Evolutionary conservation across 2,888 invertebrate species (phyloP).

Genomic region (Microchrysa polita): DNA sequence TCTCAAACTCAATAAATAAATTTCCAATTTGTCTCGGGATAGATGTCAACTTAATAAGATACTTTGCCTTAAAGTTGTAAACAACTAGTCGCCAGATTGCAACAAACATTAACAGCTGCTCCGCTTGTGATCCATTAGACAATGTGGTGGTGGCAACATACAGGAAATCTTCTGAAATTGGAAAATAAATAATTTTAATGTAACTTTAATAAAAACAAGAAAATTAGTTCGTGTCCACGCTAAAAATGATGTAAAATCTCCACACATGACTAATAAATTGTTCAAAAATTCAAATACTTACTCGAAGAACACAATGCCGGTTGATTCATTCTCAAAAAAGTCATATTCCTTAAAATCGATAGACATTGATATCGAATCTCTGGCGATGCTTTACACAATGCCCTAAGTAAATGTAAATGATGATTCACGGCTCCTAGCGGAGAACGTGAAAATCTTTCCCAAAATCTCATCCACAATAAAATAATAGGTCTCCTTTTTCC

Average conservation of each 20-base stretch:
- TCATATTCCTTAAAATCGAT: constrained; percentile 61
- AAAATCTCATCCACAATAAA: constrained; percentile 59
- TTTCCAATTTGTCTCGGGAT: constrained; percentile 55
- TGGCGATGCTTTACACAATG: constrained; percentile 52
- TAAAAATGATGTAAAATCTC: too few species aligned
- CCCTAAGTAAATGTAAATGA: constrained; percentile 57
- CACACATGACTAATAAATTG: too few species aligned
- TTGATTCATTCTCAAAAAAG: constrained; percentile 59
- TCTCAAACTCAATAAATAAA: constrained; percentile 53
- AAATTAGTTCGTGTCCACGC: constrained; percentile 3
- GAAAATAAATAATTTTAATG: not conserved
- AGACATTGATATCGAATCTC: constrained; percentile 55
- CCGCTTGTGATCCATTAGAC: constrained; percentile 54
- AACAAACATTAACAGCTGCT: constrained; percentile 57
- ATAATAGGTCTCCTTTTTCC: constrained; percentile 55
- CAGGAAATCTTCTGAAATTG: constrained; percentile 49
- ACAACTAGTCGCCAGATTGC: constrained; percentile 60
- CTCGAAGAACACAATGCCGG: constrained; percentile 55
- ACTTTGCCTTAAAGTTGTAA: constrained; percentile 58
- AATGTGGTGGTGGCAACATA: constrained; percentile 43
- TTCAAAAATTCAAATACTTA: constrained; percentile 51
- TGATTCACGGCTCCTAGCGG: constrained; percentile 57
- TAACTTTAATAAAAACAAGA: not conserved
- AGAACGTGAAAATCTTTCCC: constrained; percentile 61
- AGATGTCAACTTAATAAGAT: constrained; percentile 58